Evolutionary conservation across 2,113 vertebrate genomes (phyloP).

Genomic region (Oreochromis spilurus): DNA sequence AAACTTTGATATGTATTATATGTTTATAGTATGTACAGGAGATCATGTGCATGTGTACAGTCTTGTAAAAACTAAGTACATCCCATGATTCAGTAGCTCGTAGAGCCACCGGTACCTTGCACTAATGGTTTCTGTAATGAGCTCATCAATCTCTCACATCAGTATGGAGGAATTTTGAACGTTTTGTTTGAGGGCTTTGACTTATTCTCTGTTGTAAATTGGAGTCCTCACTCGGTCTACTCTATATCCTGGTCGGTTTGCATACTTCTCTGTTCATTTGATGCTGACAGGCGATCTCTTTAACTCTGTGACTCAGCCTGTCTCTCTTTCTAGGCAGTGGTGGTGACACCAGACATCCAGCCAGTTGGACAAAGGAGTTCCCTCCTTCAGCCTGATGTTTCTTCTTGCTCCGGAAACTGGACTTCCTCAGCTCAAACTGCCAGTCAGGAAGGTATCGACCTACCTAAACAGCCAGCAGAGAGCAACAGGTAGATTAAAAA

Average conservation of each 20-base stretch:
- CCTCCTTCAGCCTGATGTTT: slow-evolving; percentile 75
- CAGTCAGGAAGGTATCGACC: neutral
- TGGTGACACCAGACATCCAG: slow-evolving; percentile 70
- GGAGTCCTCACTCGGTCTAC: neutral
- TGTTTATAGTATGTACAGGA: neutral
- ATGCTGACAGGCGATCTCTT: too few relatives aligned
- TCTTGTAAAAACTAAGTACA: neutral
- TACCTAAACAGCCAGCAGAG: neutral
- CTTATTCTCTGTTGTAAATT: neutral
- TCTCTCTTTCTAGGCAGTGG: neutral
- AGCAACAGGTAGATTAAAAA: slow-evolving; percentile 4
- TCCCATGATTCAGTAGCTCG: neutral
- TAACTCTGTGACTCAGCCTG: neutral
- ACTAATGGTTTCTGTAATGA: neutral
- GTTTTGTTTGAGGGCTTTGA: neutral
- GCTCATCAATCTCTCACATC: neutral
- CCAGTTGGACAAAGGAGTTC: slow-evolving; percentile 37
- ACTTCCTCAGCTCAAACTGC: slow-evolving; percentile 5
- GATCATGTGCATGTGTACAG: neutral
- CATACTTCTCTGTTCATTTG: neutral
- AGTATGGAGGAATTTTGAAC: neutral
- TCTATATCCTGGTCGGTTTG: neutral
- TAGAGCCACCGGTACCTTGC: neutral
- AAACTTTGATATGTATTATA: neutral
- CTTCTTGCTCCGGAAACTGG: slow-evolving; percentile 75